These are phyloP conservation scores for Standfussiana lucernea DNA, from an alignment of 2,888 invertebrate species.

Conservation along the genomic window DNA sequence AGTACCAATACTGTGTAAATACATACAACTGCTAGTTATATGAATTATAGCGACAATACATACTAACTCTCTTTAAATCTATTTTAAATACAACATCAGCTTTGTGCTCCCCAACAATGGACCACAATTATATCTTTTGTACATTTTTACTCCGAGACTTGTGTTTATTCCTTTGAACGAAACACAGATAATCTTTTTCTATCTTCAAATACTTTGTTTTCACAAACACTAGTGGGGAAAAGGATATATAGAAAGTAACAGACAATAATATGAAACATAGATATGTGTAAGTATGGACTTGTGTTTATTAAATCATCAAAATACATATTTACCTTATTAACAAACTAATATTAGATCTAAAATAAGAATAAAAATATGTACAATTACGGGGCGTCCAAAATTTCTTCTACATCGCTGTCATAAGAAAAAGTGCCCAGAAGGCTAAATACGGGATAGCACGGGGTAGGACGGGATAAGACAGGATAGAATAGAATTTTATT, in stretches of 20 bases:
- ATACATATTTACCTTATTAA: too few relatives aligned
- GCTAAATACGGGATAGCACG: too few relatives aligned
- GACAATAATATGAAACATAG: conserved; percentile 6
- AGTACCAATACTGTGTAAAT: too few relatives aligned
- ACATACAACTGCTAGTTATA: background rate
- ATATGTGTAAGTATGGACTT: too few relatives aligned
- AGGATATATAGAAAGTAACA: conserved; percentile 61
- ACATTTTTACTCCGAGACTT: conserved; percentile 56
- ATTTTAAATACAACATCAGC: conserved; percentile 53
- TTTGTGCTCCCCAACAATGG: conserved; percentile 65
- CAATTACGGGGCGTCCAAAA: too few relatives aligned
- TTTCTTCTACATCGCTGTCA: too few relatives aligned
- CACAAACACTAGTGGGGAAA: conserved; percentile 71
- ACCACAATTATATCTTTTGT: conserved; percentile 69
- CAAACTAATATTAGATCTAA: too few relatives aligned
- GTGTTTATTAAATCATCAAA: too few relatives aligned
- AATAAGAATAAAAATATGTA: too few relatives aligned
- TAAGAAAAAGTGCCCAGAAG: too few relatives aligned
- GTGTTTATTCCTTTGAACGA: conserved; percentile 77
- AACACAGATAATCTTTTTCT: conserved; percentile 77
- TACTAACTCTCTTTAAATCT: background rate
- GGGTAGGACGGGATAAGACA: too few relatives aligned
- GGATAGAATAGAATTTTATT: too few relatives aligned
- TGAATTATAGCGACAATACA: background rate
- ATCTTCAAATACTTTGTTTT: conserved; percentile 79